Evolutionary conservation across 2,113 vertebrate species (phyloP), one percentile per base, ranked within the genome.

Genomic region (Penelope pileata): DNA sequence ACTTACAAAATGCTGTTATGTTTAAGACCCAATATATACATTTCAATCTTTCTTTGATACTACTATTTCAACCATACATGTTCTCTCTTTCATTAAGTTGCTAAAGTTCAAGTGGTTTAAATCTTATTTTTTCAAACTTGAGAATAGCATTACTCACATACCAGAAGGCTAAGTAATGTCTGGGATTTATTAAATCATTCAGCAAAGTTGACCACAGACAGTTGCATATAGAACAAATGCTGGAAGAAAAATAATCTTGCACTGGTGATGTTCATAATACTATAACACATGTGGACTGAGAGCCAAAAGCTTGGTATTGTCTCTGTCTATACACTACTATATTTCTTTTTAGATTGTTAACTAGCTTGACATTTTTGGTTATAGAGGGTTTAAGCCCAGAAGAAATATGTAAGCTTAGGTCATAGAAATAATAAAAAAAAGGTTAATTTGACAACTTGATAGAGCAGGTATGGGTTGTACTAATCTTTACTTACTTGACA

Each of bases 121-220:
- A 63, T 91, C 68, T 81, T 79, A 95, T 75, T 94, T 83, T 96
- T 97, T 96, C 78, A 58, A 93, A 89, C 64, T 79, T 88, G 85
- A 93, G 90, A 96, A 86, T 83, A 94, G 85, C 94, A 88, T 96
- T 97, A 83, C 89, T 96, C 87, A 90, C 95, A 97, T 97, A 96
- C 97, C 96, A 97, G 69, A 96, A 86, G 51, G 58, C 92, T 96
- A 97, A 97, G 94, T 97, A 94, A 97, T 96, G 96, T 96, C 92
- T 97, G 92, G 72, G 58, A 96, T 93, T 97, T 96, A 83, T 94
- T 93, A 86, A 93, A 81, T 91, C 89, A 78, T 96, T 96, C 90
- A 77, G 86, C 91, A 82, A 94, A 94, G 85, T 63, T 95, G 87
- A 88, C 88, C 92, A 96, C 89, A 92, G 83, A 86, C 91, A 90